phyloP scores from a whole-genome alignment of 2,113 vertebrate genomes.

The Alethe diademata region DNA sequence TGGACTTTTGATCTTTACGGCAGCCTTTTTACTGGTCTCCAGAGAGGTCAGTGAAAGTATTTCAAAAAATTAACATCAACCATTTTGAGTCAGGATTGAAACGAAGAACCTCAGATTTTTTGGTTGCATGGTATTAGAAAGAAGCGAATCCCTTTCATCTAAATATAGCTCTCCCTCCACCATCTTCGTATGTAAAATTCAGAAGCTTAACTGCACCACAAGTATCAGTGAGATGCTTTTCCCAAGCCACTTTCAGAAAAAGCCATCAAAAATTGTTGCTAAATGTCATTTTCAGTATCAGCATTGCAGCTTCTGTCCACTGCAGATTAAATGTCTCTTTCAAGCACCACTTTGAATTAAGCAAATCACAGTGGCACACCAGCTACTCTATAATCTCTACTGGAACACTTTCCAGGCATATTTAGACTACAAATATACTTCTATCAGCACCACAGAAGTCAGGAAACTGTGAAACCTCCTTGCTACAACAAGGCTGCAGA shows the following conservation, averaged over 20 bases:
- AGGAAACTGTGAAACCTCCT: slow-evolving; percentile 27
- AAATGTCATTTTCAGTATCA: slow-evolving; percentile 49
- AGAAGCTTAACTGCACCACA: slow-evolving; percentile 1
- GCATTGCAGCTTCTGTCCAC: slow-evolving; percentile 42
- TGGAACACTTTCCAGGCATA: slow-evolving; percentile 4
- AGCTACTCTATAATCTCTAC: slow-evolving; percentile 34
- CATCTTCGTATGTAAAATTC: slow-evolving; percentile 37
- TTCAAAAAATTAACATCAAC: neutral
- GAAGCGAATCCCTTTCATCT: slow-evolving; percentile 29
- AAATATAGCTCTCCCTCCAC: slow-evolving; percentile 22
- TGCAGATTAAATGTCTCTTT: slow-evolving; percentile 40
- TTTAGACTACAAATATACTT: slow-evolving; percentile 44
- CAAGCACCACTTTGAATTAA: slow-evolving; percentile 58
- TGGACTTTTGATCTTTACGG: neutral
- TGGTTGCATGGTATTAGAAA: neutral
- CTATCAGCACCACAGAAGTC: slow-evolving; percentile 21
- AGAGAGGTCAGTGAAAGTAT: neutral
- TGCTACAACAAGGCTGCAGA: neutral
- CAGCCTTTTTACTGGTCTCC: neutral
- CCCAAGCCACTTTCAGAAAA: slow-evolving; percentile 28
- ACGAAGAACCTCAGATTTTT: neutral
- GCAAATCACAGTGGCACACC: slow-evolving; percentile 8
- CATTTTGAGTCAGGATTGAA: neutral
- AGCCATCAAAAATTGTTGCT: slow-evolving; percentile 47
- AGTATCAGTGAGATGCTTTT: slow-evolving; percentile 20